Conservation (phyloP, 2,797 vertebrate species). For the Sebastes miniatus region DNA sequence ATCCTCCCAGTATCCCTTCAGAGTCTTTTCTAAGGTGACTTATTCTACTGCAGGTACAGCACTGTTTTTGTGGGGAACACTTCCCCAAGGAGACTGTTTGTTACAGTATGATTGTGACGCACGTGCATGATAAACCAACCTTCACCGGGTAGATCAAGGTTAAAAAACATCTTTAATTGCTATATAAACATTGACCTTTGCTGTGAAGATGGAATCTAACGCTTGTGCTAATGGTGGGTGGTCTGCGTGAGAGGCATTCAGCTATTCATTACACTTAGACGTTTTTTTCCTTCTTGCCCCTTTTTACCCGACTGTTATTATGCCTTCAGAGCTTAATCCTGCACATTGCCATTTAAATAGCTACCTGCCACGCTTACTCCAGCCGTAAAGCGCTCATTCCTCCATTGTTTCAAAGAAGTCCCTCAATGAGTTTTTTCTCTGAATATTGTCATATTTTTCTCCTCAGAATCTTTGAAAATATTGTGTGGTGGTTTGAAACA, state of each 20-base stretch:
- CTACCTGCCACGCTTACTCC: conserved; percentile 57
- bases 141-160: conserved; percentile 53
- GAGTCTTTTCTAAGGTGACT: conserved; percentile 1
- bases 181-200: conserved; percentile 61
- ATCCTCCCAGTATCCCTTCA: not conserved
- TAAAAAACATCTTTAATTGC: conserved; percentile 66
- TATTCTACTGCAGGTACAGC: conserved; percentile 5
- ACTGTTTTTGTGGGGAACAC: conserved; percentile 11
- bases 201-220: conserved; percentile 33
- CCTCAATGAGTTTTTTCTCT: not conserved
- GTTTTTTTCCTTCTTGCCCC: conserved; percentile 1
- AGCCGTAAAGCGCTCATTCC: conserved; percentile 15
- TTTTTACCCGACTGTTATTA: conserved; percentile 34
- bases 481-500: not conserved
- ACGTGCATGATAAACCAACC: conserved; percentile 25
- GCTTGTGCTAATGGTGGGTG: conserved; percentile 30
- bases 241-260: conserved; percentile 15
- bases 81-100: conserved; percentile 27
- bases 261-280: conserved; percentile 17
- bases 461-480: conserved; percentile 4
- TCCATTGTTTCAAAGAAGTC: conserved; percentile 17
- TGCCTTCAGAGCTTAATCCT: conserved; percentile 39
- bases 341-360: conserved; percentile 57
- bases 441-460: conserved; percentile 3
- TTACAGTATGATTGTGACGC: conserved; percentile 25